These are phyloP conservation scores for Drosophila mulleri DNA, from an alignment of 2,888 invertebrate genomes.

Conservation along the genomic window DNA sequence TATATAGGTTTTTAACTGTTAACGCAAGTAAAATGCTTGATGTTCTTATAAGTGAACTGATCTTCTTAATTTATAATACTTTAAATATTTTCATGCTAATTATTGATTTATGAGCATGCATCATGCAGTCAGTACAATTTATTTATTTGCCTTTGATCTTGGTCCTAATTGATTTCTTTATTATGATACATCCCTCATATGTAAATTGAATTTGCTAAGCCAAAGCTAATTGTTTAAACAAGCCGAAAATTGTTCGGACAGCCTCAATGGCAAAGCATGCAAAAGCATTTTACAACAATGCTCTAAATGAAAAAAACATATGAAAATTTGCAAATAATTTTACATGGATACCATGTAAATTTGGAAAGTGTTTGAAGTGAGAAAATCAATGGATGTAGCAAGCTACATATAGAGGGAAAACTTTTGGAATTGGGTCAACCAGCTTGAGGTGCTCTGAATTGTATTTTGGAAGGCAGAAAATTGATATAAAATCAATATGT, in stretches of 20 bases:
- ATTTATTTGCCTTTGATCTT: constrained; percentile 3
- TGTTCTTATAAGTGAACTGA: too few species aligned
- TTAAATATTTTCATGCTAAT: too few species aligned
- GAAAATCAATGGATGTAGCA: too few species aligned
- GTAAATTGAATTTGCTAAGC: constrained; percentile 20
- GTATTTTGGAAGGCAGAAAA: background rate
- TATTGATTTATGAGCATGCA: background rate
- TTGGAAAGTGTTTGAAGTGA: background rate
- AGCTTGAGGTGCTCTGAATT: background rate
- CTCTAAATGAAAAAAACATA: constrained; percentile 48
- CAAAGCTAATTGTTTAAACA: constrained; percentile 60
- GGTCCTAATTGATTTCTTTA: background rate
- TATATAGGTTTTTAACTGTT: background rate
- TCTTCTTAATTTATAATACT: too few species aligned
- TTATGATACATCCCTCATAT: background rate
- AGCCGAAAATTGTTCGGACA: constrained; percentile 37
- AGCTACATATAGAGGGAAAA: background rate
- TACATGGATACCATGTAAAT: constrained; percentile 1
- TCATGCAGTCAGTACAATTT: background rate
- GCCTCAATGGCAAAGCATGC: constrained; percentile 47
- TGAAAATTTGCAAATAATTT: constrained; percentile 18
- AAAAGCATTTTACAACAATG: constrained; percentile 56
- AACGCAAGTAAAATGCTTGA: background rate
- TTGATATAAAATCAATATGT: too few species aligned
- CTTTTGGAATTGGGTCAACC: background rate